Evolutionary conservation across 2,888 invertebrate genomes (phyloP).

Genomic region (Odontomyia ornata): DNA sequence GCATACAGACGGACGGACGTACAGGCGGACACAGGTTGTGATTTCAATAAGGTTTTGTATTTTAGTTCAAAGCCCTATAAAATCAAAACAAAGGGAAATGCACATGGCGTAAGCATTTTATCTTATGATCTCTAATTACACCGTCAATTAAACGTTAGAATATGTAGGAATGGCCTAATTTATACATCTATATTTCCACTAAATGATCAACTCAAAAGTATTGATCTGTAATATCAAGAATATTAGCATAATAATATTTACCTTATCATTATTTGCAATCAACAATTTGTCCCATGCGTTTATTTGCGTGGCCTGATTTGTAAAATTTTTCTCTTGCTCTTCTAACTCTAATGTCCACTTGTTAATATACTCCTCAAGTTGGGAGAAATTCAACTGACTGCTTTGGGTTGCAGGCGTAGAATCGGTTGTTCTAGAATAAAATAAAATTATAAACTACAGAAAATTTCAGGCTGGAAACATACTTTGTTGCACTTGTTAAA

Average conservation of each 20-base stretch:
- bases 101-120: no score
- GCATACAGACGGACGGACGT: no score
- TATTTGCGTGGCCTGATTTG: constrained; percentile 93
- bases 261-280: constrained; percentile 91
- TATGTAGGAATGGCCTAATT: no score
- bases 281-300: constrained; percentile 95
- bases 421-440: constrained; percentile 53
- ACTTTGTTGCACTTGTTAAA: constrained; percentile 48
- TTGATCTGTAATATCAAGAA: no score
- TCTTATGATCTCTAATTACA: no score
- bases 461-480: constrained; percentile 13
- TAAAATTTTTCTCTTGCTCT: constrained; percentile 91
- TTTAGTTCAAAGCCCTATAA: no score
- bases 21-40: no score
- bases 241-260: constrained; percentile 17
- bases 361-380: constrained; percentile 90
- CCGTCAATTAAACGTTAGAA: no score
- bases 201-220: no score
- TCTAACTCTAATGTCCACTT: constrained; percentile 94
- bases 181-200: no score
- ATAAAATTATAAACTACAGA: background rate
- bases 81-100: no score
- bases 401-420: constrained; percentile 64
- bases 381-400: constrained; percentile 77
- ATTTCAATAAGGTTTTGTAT: no score